Base-by-base conservation (phyloP, 2,113 vertebrate genomes). In the Sitta europaea region DNA sequence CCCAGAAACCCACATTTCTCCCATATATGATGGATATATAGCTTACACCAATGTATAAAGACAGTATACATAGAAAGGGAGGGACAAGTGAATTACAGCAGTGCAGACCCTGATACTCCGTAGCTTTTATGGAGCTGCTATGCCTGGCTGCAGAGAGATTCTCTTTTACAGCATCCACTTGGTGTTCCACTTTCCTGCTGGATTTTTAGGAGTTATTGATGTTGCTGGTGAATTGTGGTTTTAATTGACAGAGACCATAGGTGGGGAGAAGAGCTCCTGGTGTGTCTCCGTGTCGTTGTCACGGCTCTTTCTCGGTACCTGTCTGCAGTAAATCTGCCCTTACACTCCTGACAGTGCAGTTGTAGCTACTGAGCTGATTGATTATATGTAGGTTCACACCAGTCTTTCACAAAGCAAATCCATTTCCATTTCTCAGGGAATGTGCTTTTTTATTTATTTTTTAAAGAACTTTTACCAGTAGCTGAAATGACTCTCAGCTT, bases 381-480 rank as follows among this genome's bases (percentile, higher is more conserved):
- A 85, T 85, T 80, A 59, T 16, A 18, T 35, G 47, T 61, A 82
- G 45, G 79, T 40, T 79, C 73, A 63, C 53, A 79, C 11, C 27
- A 51, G 28, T 43, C 71, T 93, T 88, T 73, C 50, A 47, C 70
- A 87, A 90, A 88, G 57, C 29, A 97, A 87, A 91, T 79, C 27
- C 47, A 45, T 85, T 92, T 57, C 65, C 24, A 62, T 90, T 82
- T 91, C 54, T 70, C 33, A 54, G n/a, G 53, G 29, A 91, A 72
- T 25, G 24, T 8, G 38, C 22, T 66, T 57, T 6, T 18, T 10
- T 38, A 11, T 19, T 45, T 45, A 20, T 20, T 45, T 45, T 45
- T 45, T n/a, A n/a, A n/a, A n/a, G n/a, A 36, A 31, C 17, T 82
- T 77, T 43, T 67, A 59, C 35, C 28, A 12, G 35, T 36, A 79